Evolutionary conservation across 64 coral and sea anemone species (phyloP), one percentile per base, ranked within the genome.

Genomic region (Montipora sp.): DNA sequence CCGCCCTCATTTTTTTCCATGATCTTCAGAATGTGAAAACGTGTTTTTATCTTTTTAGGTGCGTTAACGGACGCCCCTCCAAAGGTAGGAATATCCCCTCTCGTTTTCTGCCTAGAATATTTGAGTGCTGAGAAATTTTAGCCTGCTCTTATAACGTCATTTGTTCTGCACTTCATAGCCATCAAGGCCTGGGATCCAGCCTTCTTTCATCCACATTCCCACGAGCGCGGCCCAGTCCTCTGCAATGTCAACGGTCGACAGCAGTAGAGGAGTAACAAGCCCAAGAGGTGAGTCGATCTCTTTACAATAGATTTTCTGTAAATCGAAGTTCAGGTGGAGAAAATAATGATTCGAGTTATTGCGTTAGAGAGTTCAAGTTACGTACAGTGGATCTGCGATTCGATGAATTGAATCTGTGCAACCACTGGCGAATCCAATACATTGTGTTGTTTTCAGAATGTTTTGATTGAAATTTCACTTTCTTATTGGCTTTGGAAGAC

Each of bases 31-130:
- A 36, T 36, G 36, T 36, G 36, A 36, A 36, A 36, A 36, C 0
- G 6, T 57, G 11, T 57, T 57, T 57, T 81, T 8, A 1, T 5
- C 47, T 2, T 83, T 10, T 36, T 8, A 85, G 82, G 82, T 49
- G 61, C 82, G 4, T 75, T 89, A 6, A 68, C 80, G 59, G 87
- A 93, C 3, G 92, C 95, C 12, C 95, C 95, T 55, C 95, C 95
- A 1, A 98, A 98, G 92, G 95, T 98, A 94, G 11, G 27, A 9
- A 16, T 18, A 51, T 45, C 55, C 58, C 13, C 7, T 55, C 3
- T 51, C 8, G 5, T n/a, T 57, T 76, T 7, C 24, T 16, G 19
- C 14, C 0, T 63, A 14, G 9, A 63, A 63, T 16, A 76, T 47
- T 76, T 3, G 24, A 27, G 3, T 3, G 0, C 4, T 45, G 23